Evolutionary conservation across 2,888 invertebrate species (phyloP), one percentile per base, ranked within the genome.

Genomic region (Mesorhabditis spiculigera): DNA sequence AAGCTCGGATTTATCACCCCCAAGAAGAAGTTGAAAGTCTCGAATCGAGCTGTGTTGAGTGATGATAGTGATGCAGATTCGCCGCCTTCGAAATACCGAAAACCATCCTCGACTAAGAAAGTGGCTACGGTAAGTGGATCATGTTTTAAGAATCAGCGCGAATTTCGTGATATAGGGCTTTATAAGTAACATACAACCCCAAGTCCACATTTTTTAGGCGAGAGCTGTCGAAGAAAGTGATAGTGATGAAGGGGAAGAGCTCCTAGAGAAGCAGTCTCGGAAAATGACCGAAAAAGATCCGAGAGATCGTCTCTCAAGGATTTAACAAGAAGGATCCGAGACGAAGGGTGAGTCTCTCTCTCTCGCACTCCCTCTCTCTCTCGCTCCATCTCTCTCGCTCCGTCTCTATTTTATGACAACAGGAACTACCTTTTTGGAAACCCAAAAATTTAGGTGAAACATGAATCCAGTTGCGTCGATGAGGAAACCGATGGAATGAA

Each of bases 191-290:
- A 50, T 50, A 50, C 10, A 50, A 50, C n/a, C 58, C 8, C 8
- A 50, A n/a, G n/a, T 13, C n/a, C 58, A 13, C 3, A 10, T 50
- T 50, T 50, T 50, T 50, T n/a, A 50, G 58, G 8, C 58, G 8
- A 10, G n/a, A 13, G 8, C n/a, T n/a, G 58, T n/a, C 58, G 58
- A 50, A 50, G n/a, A 50, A 10, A 50, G 58, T n/a, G 58, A 50
- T n/a, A 50, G 58, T 50, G 58, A n/a, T 50, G 58, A 50, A 13
- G 58, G n/a, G n/a, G 58, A 50, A 50, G 58, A 50, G n/a, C 58
- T 50, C n/a, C 58, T 50, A n/a, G 58, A 50, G 58, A 50, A 50
- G n/a, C 58, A 50, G n/a, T 13, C 10, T n/a, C 58, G 58, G 10
- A 50, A 50, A 50, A 50, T 50, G 58, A 50, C 58, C 10, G 58